Conservation (phyloP, 2,888 invertebrate species). For the Herminia tarsipennalis region DNA sequence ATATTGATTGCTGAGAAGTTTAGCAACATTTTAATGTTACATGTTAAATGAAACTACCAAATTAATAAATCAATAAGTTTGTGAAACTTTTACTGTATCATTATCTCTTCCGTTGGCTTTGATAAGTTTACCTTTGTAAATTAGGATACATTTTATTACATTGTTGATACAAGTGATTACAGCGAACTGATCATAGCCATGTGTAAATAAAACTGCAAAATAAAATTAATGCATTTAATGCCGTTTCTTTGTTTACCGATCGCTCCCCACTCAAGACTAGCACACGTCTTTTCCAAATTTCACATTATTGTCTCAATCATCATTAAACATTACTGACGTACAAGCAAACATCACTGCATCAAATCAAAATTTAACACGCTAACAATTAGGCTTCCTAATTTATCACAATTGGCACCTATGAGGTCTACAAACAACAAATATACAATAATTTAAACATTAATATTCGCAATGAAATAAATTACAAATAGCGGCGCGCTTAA, state of each 20-base stretch:
- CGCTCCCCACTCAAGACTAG: constrained; percentile 60
- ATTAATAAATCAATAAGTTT: too few species aligned
- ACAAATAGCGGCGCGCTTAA: constrained; percentile 62
- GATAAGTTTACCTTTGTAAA: too few species aligned
- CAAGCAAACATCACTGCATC: constrained; percentile 58
- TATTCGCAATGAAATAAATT: constrained; percentile 77
- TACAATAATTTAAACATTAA: constrained; percentile 67
- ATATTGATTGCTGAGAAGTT: too few species aligned
- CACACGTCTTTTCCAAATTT: constrained; percentile 51
- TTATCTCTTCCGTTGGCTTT: too few species aligned
- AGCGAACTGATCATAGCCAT: too few species aligned
- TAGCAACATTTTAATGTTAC: too few species aligned
- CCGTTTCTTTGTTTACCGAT: constrained; percentile 71
- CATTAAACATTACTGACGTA: constrained; percentile 35
- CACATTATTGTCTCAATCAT: constrained; percentile 53
- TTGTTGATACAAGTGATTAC: too few species aligned
- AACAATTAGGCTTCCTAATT: constrained; percentile 79
- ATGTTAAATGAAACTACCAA: neutral
- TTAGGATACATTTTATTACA: too few species aligned
- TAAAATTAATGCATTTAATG: constrained; percentile 83
- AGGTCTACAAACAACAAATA: constrained; percentile 72
- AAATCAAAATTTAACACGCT: constrained; percentile 59
- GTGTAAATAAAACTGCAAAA: constrained; percentile 59
- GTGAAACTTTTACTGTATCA: too few species aligned
- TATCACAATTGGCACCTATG: constrained; percentile 85